Percentiles rank a stretch among this genome's conserved stretches.
phyloP scores from a whole-genome alignment of 1,140 invertebrate genomes.

The Coptotermes formosanus region DNA sequence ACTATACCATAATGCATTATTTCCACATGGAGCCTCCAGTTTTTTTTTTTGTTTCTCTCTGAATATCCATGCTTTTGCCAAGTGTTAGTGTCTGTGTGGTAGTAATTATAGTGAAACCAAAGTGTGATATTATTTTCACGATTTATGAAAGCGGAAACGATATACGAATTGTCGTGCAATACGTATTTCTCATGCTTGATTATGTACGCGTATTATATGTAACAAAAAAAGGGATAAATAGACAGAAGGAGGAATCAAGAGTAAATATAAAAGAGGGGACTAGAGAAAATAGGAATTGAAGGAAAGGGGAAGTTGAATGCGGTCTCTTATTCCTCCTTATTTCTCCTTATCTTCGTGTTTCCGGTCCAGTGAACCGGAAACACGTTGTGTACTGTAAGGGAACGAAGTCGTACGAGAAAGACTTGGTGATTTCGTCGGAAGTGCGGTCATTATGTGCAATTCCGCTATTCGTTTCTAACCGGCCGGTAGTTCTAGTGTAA shows the following conservation, averaged over 20 bases:
- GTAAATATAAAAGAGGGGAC: neutral
- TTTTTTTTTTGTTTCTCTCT: too few relatives aligned
- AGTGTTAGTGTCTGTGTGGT: too few relatives aligned
- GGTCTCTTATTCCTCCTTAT: slow-evolving; percentile 23
- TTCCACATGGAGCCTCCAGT: too few relatives aligned
- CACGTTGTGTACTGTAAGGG: neutral
- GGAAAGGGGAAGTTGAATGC: neutral
- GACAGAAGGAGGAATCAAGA: neutral
- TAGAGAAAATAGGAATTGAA: neutral
- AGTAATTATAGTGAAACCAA: too few relatives aligned
- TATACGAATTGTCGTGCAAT: too few relatives aligned
- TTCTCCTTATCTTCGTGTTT: slow-evolving; percentile 26
- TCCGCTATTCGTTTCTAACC: neutral
- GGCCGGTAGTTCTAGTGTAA: neutral
- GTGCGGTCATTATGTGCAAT: slow-evolving; percentile 21
- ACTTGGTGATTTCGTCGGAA: slow-evolving; percentile 22
- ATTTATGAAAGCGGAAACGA: too few relatives aligned
- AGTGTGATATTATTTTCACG: too few relatives aligned
- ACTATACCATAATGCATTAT: too few relatives aligned
- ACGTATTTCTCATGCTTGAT: neutral
- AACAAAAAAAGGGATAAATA: neutral
- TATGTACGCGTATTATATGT: neutral
- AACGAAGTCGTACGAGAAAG: neutral
- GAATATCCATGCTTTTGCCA: too few relatives aligned
- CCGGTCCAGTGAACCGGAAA: slow-evolving; percentile 25